Conservation (phyloP, 2,888 invertebrate species). For the Plagodis dolabraria region DNA sequence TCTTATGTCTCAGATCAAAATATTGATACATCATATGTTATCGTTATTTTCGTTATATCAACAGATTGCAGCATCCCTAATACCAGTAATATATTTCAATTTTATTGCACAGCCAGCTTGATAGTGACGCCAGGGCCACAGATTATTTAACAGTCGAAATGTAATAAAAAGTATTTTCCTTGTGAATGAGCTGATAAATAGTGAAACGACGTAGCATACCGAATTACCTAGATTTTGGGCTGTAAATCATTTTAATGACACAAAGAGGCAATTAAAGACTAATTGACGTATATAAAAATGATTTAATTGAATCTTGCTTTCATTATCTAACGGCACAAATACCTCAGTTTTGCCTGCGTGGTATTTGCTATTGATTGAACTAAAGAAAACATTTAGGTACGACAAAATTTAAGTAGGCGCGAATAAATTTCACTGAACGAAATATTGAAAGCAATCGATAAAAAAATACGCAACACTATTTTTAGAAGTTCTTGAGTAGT, state of each 20-base stretch:
- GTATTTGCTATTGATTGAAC: neutral
- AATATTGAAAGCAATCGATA: constrained; percentile 1
- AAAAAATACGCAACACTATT: constrained; percentile 10
- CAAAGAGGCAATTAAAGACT: constrained; percentile 12
- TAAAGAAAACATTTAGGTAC: too few relatives aligned
- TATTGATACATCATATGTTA: too few relatives aligned
- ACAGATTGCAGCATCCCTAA: neutral
- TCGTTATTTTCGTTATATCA: too few relatives aligned
- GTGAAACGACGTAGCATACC: constrained; percentile 21
- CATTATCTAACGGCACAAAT: constrained; percentile 11
- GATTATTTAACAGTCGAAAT: neutral
- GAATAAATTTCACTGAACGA: neutral
- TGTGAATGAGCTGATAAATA: constrained; percentile 38
- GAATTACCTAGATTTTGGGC: constrained; percentile 17
- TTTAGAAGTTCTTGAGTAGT: constrained; percentile 4
- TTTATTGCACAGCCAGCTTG: constrained; percentile 22
- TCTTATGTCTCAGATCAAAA: too few relatives aligned
- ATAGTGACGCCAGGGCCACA: constrained; percentile 20
- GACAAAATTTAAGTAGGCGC: too few relatives aligned
- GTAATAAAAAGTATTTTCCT: constrained; percentile 28
- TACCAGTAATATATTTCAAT: constrained; percentile 20
- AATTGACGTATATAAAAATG: constrained; percentile 20
- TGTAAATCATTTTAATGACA: constrained; percentile 23
- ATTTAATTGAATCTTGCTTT: constrained; percentile 12
- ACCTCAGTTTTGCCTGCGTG: neutral